Base-by-base conservation (phyloP, 2,113 vertebrate genomes). In the Brachionichthys hirsutus region DNA sequence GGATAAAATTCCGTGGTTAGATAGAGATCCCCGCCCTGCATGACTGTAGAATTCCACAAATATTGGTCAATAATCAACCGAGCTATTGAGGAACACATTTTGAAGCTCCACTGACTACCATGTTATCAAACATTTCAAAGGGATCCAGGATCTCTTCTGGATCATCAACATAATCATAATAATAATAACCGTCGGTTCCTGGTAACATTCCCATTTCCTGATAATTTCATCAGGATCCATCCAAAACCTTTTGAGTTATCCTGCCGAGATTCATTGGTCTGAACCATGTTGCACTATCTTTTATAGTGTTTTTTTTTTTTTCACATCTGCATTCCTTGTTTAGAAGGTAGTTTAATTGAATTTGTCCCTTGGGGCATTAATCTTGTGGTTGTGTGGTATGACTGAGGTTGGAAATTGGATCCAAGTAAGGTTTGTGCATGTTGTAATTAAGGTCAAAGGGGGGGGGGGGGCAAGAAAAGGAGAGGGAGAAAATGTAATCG, bases 381-480 rank as follows among this genome's bases (percentile, higher is more conserved):
- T 87, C 78, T 81, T 62, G 3, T 64, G 66, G 54, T 42, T 65
- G 61, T 73, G 67, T 74, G 69, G 69, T 78, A 59, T 16, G n/a
- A n/a, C n/a, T n/a, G 44, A 61, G 56, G 48, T 61, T 87, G 77
- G 48, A 85, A 84, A 89, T 82, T 84, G 77, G 77, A 81, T 87
- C 69, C 82, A 70, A 77, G 78, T 87, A 62, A 75, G 58, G 71
- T 78, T 82, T 90, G 84, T 85, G 85, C 78, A 85, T 87, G 66
- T 83, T 80, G 78, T 89, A 89, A 91, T 90, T 89, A 89, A 88
- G 83, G 89, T 88, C 77, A 73, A 8, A 54, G 3, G 17, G 53
- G 80, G 75, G 24, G 54, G 3, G 17, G 53, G 80, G 75, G 51
- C 54, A 56, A 46, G 42, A 51, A 3, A 55, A 3, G 30, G 43